Conservation (phyloP, 2,888 invertebrate species). For the Hypena proboscidalis region DNA sequence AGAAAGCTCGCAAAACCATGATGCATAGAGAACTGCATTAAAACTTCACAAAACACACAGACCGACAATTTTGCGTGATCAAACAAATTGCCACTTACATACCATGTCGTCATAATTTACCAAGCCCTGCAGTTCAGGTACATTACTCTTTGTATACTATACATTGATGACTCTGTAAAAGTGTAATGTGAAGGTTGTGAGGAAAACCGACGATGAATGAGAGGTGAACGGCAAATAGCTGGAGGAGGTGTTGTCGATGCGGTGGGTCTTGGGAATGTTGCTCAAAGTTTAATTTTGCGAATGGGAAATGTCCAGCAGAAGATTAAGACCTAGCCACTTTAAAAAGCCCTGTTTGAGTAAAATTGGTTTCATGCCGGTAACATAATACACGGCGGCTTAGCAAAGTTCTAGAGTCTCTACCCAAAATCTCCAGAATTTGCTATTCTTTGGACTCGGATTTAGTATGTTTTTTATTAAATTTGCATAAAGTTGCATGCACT, state of each 20-base stretch:
- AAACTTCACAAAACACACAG: conserved; percentile 18
- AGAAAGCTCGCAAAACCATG: conserved; percentile 3
- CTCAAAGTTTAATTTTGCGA: conserved; percentile 24
- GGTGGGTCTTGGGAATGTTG: conserved; percentile 46
- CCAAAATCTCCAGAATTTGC: too few relatives aligned
- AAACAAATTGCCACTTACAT: conserved; percentile 34
- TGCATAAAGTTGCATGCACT: too few relatives aligned
- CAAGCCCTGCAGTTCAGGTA: conserved; percentile 12
- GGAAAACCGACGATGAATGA: conserved; percentile 37
- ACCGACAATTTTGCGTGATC: conserved; percentile 42
- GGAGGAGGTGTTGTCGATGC: conserved; percentile 41
- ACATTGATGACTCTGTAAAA: conserved; percentile 19
- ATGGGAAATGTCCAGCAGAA: too few relatives aligned
- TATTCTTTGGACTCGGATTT: too few relatives aligned
- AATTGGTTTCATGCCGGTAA: too few relatives aligned
- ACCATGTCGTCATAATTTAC: conserved; percentile 49
- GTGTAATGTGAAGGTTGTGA: conserved; percentile 3
- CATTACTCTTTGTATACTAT: conserved; percentile 17
- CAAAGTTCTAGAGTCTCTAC: too few relatives aligned
- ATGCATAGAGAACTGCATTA: conserved; percentile 6
- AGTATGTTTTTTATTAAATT: too few relatives aligned
- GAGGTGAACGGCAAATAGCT: conserved; percentile 40
- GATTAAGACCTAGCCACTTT: too few relatives aligned
- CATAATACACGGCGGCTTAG: too few relatives aligned
- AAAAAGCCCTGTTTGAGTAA: too few relatives aligned